Conservation (phyloP, 2,797 vertebrate species). For the Cyclura pinguis region DNA sequence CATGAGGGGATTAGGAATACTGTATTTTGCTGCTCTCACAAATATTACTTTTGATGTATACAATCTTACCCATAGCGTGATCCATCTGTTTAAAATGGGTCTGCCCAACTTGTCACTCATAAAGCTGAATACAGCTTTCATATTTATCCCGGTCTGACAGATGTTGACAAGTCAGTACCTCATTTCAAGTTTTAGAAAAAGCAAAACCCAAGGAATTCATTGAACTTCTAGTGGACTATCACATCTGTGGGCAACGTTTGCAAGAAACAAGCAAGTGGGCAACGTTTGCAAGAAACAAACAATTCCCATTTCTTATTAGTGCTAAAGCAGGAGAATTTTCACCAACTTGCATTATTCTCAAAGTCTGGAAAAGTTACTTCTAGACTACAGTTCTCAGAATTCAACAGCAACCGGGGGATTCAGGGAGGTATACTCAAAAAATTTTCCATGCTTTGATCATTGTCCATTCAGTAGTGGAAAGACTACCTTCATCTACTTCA, state of each 20-base stretch:
- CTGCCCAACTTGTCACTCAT: not conserved
- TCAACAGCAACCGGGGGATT: no score
- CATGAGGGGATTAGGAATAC: conserved; percentile 64
- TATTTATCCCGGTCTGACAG: not conserved
- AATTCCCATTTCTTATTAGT: not conserved
- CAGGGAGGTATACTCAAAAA: no score
- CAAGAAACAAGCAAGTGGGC: not conserved
- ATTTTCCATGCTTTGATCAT: no score
- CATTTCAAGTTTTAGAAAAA: not conserved
- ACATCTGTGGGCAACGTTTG: no score
- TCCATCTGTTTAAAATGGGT: not conserved
- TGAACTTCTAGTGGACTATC: not conserved
- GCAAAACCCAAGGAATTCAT: not conserved
- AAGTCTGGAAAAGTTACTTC: no score
- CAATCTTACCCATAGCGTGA: conserved; percentile 30
- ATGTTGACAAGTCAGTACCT: not conserved
- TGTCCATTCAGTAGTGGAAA: conserved; percentile 31
- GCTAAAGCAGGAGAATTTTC: not conserved
- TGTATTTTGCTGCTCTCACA: conserved; percentile 28
- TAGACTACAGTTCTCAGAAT: no score
- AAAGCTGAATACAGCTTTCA: not conserved
- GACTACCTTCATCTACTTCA: not conserved
- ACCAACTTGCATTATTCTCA: not conserved
- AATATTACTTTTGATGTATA: conserved; percentile 69
- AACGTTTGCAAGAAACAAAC: not conserved